These are phyloP conservation scores for Aspidoscelis tigris DNA, from an alignment of 2,113 vertebrate species.

Conservation along the genomic window DNA sequence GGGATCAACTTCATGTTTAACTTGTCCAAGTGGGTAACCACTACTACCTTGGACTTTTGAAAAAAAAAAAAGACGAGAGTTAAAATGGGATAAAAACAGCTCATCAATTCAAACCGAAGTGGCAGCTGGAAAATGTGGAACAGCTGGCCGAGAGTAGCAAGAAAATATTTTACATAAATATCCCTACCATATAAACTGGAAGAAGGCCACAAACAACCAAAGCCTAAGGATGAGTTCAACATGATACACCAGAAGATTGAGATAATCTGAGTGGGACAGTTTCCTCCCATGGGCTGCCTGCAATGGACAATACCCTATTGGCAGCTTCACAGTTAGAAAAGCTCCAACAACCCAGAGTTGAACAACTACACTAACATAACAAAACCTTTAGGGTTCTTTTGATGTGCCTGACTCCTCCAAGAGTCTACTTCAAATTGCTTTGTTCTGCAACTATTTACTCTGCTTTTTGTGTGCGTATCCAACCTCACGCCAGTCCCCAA, in stretches of 20 bases:
- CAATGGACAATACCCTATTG: slow-evolving; percentile 14
- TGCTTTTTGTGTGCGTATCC: neutral
- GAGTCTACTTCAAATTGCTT: slow-evolving; percentile 35
- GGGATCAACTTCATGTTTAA: slow-evolving; percentile 3
- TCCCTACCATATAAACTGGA: slow-evolving; percentile 83
- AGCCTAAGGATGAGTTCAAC: slow-evolving; percentile 49
- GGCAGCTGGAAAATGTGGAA: slow-evolving; percentile 91
- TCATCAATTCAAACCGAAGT: slow-evolving; percentile 80
- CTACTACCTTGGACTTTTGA: slow-evolving; percentile 52
- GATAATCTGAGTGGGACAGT: neutral
- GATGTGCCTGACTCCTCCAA: slow-evolving; percentile 7
- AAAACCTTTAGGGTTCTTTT: slow-evolving; percentile 29
- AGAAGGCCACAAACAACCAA: slow-evolving; percentile 65
- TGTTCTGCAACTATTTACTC: slow-evolving; percentile 24
- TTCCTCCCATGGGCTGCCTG: slow-evolving; percentile 28
- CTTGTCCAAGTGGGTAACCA: slow-evolving; percentile 38
- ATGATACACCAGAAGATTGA: slow-evolving; percentile 49
- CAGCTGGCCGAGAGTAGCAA: slow-evolving; percentile 88
- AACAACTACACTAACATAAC: slow-evolving; percentile 16
- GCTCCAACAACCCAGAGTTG: slow-evolving; percentile 20
- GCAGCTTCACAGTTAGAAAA: slow-evolving; percentile 29
- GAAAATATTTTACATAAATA: slow-evolving; percentile 92
- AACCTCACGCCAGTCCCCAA: neutral
- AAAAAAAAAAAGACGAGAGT: slow-evolving; percentile 46
- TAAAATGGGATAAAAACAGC: slow-evolving; percentile 75